A percentile compares a stretch with the other conserved stretches of the same genome.
Evolutionary conservation across 2,888 invertebrate genomes (phyloP).

Genomic region (Geophilus truncorum): DNA sequence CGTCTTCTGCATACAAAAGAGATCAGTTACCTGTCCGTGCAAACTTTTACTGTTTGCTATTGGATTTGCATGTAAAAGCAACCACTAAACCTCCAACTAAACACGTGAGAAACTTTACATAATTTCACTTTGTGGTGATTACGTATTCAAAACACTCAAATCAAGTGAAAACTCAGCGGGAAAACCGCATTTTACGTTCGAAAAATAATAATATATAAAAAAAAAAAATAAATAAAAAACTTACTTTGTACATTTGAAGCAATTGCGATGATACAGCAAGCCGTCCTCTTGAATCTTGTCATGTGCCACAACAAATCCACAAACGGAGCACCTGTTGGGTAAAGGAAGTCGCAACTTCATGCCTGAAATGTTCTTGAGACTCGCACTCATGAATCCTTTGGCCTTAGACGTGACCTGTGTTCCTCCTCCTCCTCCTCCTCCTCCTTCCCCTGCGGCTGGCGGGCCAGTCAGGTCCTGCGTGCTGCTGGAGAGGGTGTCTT

Average conservation of each 20-base stretch:
- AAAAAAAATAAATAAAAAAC: neutral
- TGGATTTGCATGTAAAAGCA: too few species aligned
- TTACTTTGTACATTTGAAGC: slow-evolving; percentile 38
- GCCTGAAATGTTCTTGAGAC: slow-evolving; percentile 34
- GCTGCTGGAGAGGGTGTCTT: slow-evolving; percentile 35
- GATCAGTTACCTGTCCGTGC: too few species aligned
- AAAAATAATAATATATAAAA: neutral
- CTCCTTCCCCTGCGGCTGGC: slow-evolving; percentile 21
- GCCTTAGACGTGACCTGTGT: neutral
- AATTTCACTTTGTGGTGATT: too few species aligned
- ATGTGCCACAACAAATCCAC: slow-evolving; percentile 36
- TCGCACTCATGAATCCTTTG: slow-evolving; percentile 4
- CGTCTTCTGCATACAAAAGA: too few species aligned
- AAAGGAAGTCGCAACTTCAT: slow-evolving; percentile 37
- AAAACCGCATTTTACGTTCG: too few species aligned
- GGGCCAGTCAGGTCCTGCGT: slow-evolving; percentile 34
- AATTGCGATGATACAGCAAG: slow-evolving; percentile 35
- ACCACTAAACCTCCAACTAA: too few species aligned
- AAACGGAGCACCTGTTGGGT: slow-evolving; percentile 36
- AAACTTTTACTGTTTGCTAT: too few species aligned
- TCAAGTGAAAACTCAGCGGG: neutral
- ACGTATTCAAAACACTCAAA: too few species aligned
- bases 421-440: slow-evolving; percentile 7
- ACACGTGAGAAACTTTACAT: too few species aligned
- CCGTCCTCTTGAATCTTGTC: slow-evolving; percentile 36